Conservation (phyloP, 2,888 invertebrate species). For the Cheilosia variabilis region DNA sequence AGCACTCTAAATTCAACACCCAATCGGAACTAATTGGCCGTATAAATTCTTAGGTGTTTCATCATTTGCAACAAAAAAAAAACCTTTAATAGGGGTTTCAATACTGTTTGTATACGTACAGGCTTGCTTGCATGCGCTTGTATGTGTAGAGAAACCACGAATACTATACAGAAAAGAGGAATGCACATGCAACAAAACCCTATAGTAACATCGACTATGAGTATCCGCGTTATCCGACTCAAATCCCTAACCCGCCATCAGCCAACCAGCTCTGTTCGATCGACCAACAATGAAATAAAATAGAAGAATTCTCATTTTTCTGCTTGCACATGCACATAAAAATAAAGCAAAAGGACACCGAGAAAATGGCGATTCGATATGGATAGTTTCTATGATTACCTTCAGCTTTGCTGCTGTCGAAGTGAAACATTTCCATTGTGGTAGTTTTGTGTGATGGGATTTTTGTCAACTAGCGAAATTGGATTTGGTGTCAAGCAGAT, state of each 20-base stretch:
- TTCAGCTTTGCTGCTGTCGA: slow-evolving; percentile 35
- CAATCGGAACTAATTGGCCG: slow-evolving; percentile 75
- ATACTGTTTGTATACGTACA: not conserved
- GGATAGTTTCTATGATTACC: slow-evolving; percentile 73
- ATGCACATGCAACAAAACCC: slow-evolving; percentile 34
- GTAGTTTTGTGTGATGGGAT: slow-evolving; percentile 57
- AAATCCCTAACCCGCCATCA: slow-evolving; percentile 2
- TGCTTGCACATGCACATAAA: slow-evolving; percentile 28
- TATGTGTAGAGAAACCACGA: slow-evolving; percentile 21
- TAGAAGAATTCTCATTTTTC: slow-evolving; percentile 65
- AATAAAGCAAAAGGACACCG: slow-evolving; percentile 76
- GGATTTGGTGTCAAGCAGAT: slow-evolving; percentile 71
- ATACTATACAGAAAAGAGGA: slow-evolving; percentile 56
- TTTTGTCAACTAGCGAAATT: slow-evolving; percentile 73
- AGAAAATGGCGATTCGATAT: slow-evolving; percentile 77
- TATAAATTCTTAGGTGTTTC: slow-evolving; percentile 74
- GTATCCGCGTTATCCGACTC: slow-evolving; percentile 41
- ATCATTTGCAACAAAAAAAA: slow-evolving; percentile 73
- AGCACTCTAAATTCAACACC: slow-evolving; percentile 53
- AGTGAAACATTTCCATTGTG: slow-evolving; percentile 25
- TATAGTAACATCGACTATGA: slow-evolving; percentile 61
- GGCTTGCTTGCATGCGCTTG: not conserved
- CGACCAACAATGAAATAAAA: slow-evolving; percentile 37
- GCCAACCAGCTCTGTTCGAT: slow-evolving; percentile 42
- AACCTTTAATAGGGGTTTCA: slow-evolving; percentile 56